These are phyloP conservation scores for Caenorhabditis sp. DNA, from an alignment of 2,888 invertebrate species.

Conservation along the genomic window DNA sequence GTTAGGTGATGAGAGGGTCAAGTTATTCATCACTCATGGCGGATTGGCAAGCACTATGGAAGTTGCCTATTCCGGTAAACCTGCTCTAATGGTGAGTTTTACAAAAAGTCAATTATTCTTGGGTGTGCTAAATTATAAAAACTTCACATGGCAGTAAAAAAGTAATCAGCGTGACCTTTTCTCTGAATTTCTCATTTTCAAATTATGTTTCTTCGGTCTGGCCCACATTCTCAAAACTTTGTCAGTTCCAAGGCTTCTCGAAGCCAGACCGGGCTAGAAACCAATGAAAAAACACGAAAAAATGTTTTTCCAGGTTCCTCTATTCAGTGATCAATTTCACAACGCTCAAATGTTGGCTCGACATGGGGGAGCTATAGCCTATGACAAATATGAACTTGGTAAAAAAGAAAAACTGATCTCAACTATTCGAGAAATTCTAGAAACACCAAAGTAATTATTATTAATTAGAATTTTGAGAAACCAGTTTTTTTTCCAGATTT, in stretches of 20 bases:
- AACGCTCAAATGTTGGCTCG: slow-evolving; percentile 30
- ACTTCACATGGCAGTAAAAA: too few relatives aligned
- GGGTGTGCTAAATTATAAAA: too few relatives aligned
- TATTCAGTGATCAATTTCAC: slow-evolving; percentile 25
- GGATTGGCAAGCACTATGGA: slow-evolving; percentile 32
- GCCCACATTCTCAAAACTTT: too few relatives aligned
- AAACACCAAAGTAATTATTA: slow-evolving; percentile 5
- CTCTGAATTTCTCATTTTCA: too few relatives aligned
- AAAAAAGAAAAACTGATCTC: not conserved
- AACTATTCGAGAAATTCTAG: not conserved
- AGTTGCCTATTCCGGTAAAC: slow-evolving; percentile 24
- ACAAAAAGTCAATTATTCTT: too few relatives aligned
- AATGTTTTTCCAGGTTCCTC: slow-evolving; percentile 13
- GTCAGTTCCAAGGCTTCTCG: too few relatives aligned
- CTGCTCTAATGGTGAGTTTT: slow-evolving; percentile 13
- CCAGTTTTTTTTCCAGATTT: slow-evolving; percentile 13
- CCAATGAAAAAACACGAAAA: too few relatives aligned
- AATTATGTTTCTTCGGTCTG: too few relatives aligned
- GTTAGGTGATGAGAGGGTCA: slow-evolving; percentile 5
- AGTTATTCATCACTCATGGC: slow-evolving; percentile 27
- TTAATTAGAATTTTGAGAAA: too few relatives aligned
- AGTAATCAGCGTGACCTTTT: too few relatives aligned
- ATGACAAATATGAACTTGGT: slow-evolving; percentile 12
- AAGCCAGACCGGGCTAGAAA: too few relatives aligned
- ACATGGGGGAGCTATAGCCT: slow-evolving; percentile 22